Evolutionary conservation across 2,797 vertebrate genomes (phyloP), one percentile per base, ranked within the genome.

Genomic region (Coregonus sp.): DNA sequence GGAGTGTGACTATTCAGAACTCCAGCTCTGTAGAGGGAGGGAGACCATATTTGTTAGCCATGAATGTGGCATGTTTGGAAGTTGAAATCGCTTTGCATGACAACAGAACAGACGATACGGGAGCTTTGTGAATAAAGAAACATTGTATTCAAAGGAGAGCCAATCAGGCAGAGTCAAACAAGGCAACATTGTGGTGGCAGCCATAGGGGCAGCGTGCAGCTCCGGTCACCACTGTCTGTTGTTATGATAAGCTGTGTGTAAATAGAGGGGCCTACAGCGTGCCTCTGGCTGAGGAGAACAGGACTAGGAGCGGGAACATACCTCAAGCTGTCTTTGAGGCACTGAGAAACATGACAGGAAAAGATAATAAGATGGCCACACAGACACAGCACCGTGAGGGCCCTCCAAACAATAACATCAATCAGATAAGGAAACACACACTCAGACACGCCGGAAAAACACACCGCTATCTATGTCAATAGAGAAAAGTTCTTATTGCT

Each of bases 221-320:
- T 6, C 25, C 18, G 52, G 47, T 47, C 31, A 70, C 54, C 67
- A 40, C 51, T n/a, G 68, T 56, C 78, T 37, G 7, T 52, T 84
- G 82, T 84, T 84, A 74, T 81, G 79, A 81, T 84, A 81, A 77
- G 77, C 37, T 66, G 74, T 68, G 76, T 76, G 79, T 76, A 81
- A 83, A 83, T 76, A 81, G 76, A 33, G 5, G 20, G 73, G 79
- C 69, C 73, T 74, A 29, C 61, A 65, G 61, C n/a, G 2, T n/a
- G 54, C 54, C 54, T n/a, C 54, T n/a, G 54, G 15, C 14, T 59
- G 54, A n/a, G 40, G 40, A 47, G 40, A 7, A 47, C 40, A 9
- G 7, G 40, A 47, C 40, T 11, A 47, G 40, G 40, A 47, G 40
- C 9, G 40, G 54, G 18, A 2, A 16, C 4, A 56, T 65, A n/a